phyloP scores from a whole-genome alignment of 2,113 vertebrate species.

The Pimephales promelas region DNA sequence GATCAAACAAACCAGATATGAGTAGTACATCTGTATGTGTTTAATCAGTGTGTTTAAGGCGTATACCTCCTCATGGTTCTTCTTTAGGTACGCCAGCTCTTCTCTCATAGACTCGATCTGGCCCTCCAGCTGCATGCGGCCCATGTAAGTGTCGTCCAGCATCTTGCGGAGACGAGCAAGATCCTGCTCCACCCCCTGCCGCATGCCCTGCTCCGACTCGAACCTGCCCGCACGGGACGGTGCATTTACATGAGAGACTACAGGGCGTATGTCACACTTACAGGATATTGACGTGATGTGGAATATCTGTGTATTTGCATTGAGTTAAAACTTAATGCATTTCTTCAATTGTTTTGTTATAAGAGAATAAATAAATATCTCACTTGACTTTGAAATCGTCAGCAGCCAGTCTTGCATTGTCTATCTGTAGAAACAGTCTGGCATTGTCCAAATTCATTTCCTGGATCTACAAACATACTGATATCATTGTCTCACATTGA shows the following conservation, averaged over 20 bases:
- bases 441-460: constrained; percentile 61
- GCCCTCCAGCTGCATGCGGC: constrained; percentile 73
- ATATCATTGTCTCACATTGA: neutral
- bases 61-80: constrained; percentile 80
- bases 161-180: constrained; percentile 73
- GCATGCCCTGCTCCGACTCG: constrained; percentile 70
- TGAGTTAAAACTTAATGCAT: too few relatives aligned
- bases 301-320: neutral
- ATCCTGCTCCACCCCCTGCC: constrained; percentile 75
- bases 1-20: neutral
- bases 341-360: too few relatives aligned
- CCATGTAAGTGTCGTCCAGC: constrained; percentile 76
- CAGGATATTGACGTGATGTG: neutral
- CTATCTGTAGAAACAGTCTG: constrained; percentile 59
- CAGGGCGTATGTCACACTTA: neutral
- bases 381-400: constrained; percentile 76
- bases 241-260: neutral
- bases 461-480: constrained; percentile 60
- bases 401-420: constrained; percentile 67
- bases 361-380: constrained; percentile 47
- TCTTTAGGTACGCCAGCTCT: constrained; percentile 82
- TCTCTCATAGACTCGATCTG: constrained; percentile 82
- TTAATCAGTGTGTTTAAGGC: constrained; percentile 17
- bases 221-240: constrained; percentile 61
- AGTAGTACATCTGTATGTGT: neutral